These are phyloP conservation scores for Colaptes auratus DNA, from an alignment of 2,113 vertebrate genomes.

Conservation along the genomic window DNA sequence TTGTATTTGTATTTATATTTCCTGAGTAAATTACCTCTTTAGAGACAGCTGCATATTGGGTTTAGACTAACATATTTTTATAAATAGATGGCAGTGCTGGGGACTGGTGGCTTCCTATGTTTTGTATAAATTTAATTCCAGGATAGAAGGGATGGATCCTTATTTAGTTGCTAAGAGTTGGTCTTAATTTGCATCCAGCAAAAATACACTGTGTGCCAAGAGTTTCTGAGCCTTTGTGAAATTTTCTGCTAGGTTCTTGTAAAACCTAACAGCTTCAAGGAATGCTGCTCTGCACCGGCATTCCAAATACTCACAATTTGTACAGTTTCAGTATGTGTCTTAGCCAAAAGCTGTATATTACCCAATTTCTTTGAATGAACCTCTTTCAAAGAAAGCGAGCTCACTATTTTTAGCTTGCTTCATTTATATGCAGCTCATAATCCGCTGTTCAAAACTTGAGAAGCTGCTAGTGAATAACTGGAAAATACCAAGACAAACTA, in stretches of 20 bases:
- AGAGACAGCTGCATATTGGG: neutral
- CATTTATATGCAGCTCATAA: conserved; percentile 27
- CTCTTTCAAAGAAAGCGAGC: conserved; percentile 8
- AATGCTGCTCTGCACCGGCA: neutral
- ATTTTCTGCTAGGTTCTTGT: neutral
- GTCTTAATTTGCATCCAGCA: conserved; percentile 24
- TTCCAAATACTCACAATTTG: neutral
- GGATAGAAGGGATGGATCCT: neutral
- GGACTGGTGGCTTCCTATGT: neutral
- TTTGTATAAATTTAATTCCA: conserved; percentile 1
- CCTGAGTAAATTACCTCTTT: neutral
- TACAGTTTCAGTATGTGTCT: neutral
- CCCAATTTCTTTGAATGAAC: conserved; percentile 5
- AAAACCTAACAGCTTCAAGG: neutral
- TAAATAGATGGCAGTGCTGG: neutral
- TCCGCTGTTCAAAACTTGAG: neutral
- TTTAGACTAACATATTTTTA: neutral
- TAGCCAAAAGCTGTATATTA: conserved; percentile 13
- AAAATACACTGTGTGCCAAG: neutral
- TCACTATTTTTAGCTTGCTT: conserved; percentile 50
- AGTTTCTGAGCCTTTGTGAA: neutral
- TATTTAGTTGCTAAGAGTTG: neutral
- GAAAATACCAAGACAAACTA: neutral
- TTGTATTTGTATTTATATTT: no score
- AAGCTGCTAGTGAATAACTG: neutral